Percentiles rank a stretch among this genome's conserved stretches.
Evolutionary conservation across 2,797 vertebrate genomes (phyloP).

Genomic region (Macropodus opercularis): DNA sequence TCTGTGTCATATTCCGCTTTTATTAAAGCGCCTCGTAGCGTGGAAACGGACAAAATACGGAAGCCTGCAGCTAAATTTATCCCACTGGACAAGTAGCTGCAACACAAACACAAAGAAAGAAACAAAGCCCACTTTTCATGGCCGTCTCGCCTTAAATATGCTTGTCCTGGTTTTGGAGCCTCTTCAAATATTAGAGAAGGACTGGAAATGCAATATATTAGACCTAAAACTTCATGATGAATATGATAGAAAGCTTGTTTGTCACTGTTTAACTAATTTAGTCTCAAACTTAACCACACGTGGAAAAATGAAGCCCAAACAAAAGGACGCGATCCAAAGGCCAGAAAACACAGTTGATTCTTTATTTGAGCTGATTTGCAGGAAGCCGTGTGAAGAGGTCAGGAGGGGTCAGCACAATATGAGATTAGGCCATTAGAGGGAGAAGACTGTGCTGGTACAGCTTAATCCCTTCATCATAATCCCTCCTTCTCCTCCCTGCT

Average conservation of each 20-base stretch:
- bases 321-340: constrained; percentile 47
- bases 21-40: too few relatives aligned
- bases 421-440: constrained; percentile 77
- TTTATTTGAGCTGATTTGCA: constrained; percentile 68
- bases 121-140: too few relatives aligned
- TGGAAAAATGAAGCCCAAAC: constrained; percentile 48
- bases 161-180: too few relatives aligned
- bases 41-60: too few relatives aligned
- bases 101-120: too few relatives aligned
- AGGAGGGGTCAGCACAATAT: constrained; percentile 64
- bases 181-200: too few relatives aligned
- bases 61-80: too few relatives aligned
- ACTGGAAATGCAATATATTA: neutral
- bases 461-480: constrained; percentile 79
- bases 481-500: constrained; percentile 55
- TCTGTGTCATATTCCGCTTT: too few relatives aligned
- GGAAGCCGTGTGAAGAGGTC: constrained; percentile 71
- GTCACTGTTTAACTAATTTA: constrained; percentile 54
- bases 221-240: too few relatives aligned
- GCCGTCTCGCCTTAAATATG: too few relatives aligned
- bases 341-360: constrained; percentile 38
- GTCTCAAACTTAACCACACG: constrained; percentile 34
- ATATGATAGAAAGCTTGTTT: too few relatives aligned
- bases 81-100: too few relatives aligned
- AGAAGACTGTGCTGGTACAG: constrained; percentile 59